Conservation (phyloP, 1,140 invertebrate genomes). For the Pantala flavescens region DNA sequence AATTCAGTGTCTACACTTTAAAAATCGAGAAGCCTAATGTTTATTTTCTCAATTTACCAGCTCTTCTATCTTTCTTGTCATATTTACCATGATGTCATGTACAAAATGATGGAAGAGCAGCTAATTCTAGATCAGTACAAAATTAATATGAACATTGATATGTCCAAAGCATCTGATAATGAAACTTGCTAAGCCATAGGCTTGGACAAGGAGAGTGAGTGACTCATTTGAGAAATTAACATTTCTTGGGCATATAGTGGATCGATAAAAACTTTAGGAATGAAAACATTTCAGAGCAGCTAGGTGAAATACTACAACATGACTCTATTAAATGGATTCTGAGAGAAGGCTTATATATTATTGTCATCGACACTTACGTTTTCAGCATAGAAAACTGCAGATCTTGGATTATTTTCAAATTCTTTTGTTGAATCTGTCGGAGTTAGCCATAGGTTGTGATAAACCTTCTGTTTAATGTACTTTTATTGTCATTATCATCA, state of each 20-base stretch:
- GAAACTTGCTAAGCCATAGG: not conserved
- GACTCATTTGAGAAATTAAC: not conserved
- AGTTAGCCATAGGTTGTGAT: too few relatives aligned
- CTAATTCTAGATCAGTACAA: not conserved
- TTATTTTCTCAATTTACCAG: not conserved
- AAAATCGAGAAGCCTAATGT: not conserved
- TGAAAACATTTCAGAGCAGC: slow-evolving; percentile 1
- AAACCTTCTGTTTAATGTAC: not conserved
- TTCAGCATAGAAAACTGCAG: not conserved
- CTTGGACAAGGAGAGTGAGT: slow-evolving; percentile 1
- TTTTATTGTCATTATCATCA: not conserved
- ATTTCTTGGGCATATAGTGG: not conserved
- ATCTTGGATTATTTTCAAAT: not conserved
- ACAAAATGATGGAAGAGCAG: not conserved
- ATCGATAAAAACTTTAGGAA: not conserved
- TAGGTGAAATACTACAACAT: not conserved
- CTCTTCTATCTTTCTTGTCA: not conserved
- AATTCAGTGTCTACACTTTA: not conserved
- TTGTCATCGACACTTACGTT: not conserved
- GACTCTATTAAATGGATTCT: not conserved
- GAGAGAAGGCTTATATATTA: not conserved
- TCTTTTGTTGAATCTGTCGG: too few relatives aligned
- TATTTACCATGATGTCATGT: not conserved
- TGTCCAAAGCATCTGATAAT: slow-evolving; percentile 9
- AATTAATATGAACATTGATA: slow-evolving; percentile 2